Percentiles rank a stretch among this genome's conserved stretches.
Evolutionary conservation across 64 coral and sea anemone genomes (phyloP).

Genomic region (Platygyra sinensis): DNA sequence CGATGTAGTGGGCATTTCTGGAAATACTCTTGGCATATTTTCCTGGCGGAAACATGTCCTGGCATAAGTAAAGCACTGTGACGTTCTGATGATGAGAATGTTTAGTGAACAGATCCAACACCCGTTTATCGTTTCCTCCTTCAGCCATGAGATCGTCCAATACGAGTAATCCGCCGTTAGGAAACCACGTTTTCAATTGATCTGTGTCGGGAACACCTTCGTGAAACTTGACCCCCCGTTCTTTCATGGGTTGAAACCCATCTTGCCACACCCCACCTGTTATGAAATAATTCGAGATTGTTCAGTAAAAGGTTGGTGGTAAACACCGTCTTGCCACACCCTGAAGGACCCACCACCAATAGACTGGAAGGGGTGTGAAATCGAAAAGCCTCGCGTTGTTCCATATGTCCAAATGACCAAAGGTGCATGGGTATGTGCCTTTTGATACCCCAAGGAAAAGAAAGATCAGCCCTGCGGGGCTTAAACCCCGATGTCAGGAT

Average conservation of each 20-base stretch:
- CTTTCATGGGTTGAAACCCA: slow-evolving; percentile 8
- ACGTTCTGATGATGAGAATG: no score
- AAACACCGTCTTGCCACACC: slow-evolving; percentile 51
- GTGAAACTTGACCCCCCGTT: background rate
- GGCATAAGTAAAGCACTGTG: no score
- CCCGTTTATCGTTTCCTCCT: slow-evolving; percentile 4
- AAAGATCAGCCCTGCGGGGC: no score
- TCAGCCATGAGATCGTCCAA: background rate
- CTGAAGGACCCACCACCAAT: slow-evolving; percentile 48
- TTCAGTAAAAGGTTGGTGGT: background rate
- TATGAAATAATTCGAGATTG: slow-evolving; percentile 4
- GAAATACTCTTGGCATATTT: no score
- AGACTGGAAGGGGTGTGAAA: slow-evolving; percentile 30
- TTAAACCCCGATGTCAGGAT: no score
- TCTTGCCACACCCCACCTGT: slow-evolving; percentile 44
- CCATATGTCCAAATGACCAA: no score
- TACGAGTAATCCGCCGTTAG: background rate
- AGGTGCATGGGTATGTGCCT: no score
- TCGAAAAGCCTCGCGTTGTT: background rate
- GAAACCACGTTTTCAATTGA: slow-evolving; percentile 22
- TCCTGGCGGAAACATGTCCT: no score
- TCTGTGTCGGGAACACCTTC: slow-evolving; percentile 37
- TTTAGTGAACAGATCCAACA: slow-evolving; percentile 21
- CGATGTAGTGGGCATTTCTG: no score
- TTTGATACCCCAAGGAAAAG: no score